Base-by-base conservation (phyloP, 1,140 invertebrate genomes). In the Apis dorsata region DNA sequence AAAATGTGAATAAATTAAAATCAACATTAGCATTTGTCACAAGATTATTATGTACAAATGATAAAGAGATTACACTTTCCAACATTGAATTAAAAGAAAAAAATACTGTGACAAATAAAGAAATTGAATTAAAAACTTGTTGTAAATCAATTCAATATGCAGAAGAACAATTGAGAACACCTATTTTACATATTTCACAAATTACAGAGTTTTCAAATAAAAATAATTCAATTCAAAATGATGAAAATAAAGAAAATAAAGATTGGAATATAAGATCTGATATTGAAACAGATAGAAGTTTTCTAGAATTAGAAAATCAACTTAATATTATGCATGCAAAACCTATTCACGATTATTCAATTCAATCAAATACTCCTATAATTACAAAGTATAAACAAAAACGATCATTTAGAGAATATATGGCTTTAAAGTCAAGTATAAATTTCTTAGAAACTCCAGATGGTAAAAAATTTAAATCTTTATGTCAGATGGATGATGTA, bases 371-470 rank as follows among this genome's bases (percentile, higher is more conserved):
- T 3, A 84, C 66, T 15, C 80, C 77, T 21, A 49, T 28, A 49
- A 19, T 57, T 68, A 49, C 2, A 9, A 83, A 63, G 21, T 44
- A 68, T 28, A 65, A 83, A 12, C 83, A 74, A 7, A 68, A 79
- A 63, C 84, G 78, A 21, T 83, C 89, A 12, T 51, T 91, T 1
- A 81, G 84, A 28, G 91, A 91, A 79, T 92, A 91, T 34, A 88
- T 91, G 87, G 80, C 83, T 24, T 72, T 92, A 53, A 92, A 91
- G 53, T 89, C 88, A 28, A 83, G 72, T 44, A 80, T 86, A 53
- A 90, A 76, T 15, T 90, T 91, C 69, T 79, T 92, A 49, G 53
- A 86, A 44, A 92, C 91, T 28, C 91, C 91, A 12, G 88, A 90
- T 59, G 66, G 83, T 17, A 90, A 87, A 44, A 85, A 79, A 66